These are phyloP conservation scores for Drosophila nigricruria DNA, from an alignment of 2,888 invertebrate genomes.

Conservation along the genomic window DNA sequence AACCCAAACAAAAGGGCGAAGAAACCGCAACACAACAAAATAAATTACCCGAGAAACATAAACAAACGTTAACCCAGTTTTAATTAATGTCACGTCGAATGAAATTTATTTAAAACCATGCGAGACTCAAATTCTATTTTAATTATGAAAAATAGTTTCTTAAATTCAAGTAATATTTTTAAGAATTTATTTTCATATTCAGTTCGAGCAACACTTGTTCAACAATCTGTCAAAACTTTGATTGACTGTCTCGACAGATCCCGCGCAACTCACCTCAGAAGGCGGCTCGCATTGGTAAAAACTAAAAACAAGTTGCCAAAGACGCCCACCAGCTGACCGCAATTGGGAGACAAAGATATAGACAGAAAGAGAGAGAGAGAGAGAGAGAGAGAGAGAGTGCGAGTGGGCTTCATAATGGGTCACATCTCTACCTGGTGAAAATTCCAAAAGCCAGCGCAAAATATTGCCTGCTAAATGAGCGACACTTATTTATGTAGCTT, in stretches of 20 bases:
- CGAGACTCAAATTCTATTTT: conserved; percentile 15
- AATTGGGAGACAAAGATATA: conserved; percentile 7
- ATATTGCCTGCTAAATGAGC: conserved; percentile 41
- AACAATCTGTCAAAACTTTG: conserved; percentile 27
- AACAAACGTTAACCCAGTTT: conserved; percentile 66
- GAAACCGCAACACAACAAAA: conserved; percentile 20
- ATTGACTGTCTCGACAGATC: conserved; percentile 41
- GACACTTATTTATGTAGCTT: conserved; percentile 39
- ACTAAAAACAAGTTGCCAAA: conserved; percentile 41
- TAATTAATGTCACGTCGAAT: conserved; percentile 24
- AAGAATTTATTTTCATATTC: conserved; percentile 7
- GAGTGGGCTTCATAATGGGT: conserved; percentile 24
- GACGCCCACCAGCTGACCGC: conserved; percentile 55
- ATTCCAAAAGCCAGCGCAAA: conserved; percentile 57
- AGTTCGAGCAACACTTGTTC: neutral
- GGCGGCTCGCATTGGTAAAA: neutral
- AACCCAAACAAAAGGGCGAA: conserved; percentile 6
- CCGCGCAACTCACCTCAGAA: conserved; percentile 3
- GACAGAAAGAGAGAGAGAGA: neutral
- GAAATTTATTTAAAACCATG: conserved; percentile 1
- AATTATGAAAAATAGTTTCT: conserved; percentile 28
- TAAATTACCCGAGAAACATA: conserved; percentile 23
- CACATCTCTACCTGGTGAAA: conserved; percentile 68
- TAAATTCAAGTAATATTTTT: conserved; percentile 16
- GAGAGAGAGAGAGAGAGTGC: too few relatives aligned